These are phyloP conservation scores for Machaerirhynchus nigripectus DNA, from an alignment of 2,113 vertebrate genomes.

Conservation along the genomic window DNA sequence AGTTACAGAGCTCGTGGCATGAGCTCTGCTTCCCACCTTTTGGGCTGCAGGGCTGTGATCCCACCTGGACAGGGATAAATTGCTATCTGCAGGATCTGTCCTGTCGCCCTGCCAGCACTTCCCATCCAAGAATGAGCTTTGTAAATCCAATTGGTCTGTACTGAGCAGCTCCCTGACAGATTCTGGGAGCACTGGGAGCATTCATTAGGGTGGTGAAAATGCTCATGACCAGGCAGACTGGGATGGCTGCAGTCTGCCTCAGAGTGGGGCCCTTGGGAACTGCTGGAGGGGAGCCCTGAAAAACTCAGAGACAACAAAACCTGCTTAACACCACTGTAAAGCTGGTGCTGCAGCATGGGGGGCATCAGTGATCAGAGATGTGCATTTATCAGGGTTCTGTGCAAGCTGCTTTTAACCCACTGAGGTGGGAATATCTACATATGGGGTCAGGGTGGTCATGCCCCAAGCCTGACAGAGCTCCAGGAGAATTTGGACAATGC, in stretches of 20 bases:
- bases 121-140: neutral
- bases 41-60: neutral
- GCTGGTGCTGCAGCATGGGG: rapidly evolving
- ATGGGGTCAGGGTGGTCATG: neutral
- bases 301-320: neutral
- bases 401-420: neutral
- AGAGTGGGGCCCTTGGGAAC: neutral
- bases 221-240: neutral
- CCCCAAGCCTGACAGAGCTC: neutral
- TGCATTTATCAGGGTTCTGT: neutral
- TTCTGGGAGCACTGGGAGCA: neutral
- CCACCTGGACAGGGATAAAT: neutral
- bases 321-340: neutral
- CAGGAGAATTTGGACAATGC: neutral
- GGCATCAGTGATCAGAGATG: neutral
- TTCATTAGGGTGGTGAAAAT: neutral
- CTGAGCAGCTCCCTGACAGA: neutral
- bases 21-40: neutral
- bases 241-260: neutral
- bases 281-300: neutral
- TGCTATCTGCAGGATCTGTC: neutral
- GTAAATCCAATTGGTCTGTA: neutral
- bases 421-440: neutral
- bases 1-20: rapidly evolving
- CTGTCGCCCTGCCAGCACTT: neutral